A percentile compares a stretch with the other conserved stretches of the same genome.
These are phyloP conservation scores for Aethes cnicana DNA, from an alignment of 2,888 invertebrate genomes.

Conservation along the genomic window DNA sequence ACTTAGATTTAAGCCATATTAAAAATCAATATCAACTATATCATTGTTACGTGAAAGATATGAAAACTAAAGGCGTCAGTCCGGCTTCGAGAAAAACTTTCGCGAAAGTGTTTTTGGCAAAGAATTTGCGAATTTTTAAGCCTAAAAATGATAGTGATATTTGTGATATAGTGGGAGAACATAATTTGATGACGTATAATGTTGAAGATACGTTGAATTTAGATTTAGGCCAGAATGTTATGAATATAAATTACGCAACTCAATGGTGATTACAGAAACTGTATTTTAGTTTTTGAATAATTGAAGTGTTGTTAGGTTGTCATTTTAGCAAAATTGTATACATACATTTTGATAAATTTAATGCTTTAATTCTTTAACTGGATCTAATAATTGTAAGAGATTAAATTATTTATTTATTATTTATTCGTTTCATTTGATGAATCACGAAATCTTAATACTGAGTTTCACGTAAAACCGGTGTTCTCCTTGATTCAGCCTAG, in stretches of 20 bases:
- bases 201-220: constrained; percentile 21
- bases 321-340: no score
- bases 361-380: no score
- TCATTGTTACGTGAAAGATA: constrained; percentile 49
- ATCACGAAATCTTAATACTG: no score
- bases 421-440: constrained; percentile 1
- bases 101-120: constrained; percentile 48
- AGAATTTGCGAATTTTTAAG: constrained; percentile 58
- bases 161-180: constrained; percentile 51
- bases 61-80: constrained; percentile 37
- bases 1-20: constrained; percentile 47
- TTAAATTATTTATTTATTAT: constrained; percentile 7
- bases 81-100: constrained; percentile 66
- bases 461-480: no score
- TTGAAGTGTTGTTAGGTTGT: no score
- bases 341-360: no score
- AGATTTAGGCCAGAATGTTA: constrained; percentile 19
- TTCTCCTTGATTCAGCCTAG: no score
- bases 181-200: constrained; percentile 44
- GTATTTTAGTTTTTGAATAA: no score
- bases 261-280: constrained; percentile 24
- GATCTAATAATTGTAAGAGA: background rate
- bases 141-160: constrained; percentile 56
- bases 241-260: constrained; percentile 18
- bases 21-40: constrained; percentile 60